Evolutionary conservation across 2,888 invertebrate species (phyloP).

Genomic region (Epistrophe grossulariae): DNA sequence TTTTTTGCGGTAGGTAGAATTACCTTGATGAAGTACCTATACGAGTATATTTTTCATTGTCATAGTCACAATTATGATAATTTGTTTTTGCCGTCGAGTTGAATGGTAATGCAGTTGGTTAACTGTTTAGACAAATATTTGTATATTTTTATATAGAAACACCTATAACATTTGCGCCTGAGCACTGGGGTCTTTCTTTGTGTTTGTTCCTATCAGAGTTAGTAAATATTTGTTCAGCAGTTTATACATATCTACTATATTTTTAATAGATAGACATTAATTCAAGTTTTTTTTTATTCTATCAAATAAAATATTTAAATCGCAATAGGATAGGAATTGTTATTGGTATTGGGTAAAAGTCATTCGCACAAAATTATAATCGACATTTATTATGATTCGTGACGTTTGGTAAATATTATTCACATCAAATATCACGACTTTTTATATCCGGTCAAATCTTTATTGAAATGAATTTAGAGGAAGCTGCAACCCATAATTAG

Average conservation of each 20-base stretch:
- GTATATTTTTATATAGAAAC: neutral
- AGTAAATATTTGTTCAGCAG: neutral
- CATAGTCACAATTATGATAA: neutral
- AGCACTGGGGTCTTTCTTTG: neutral
- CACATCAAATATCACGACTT: no score
- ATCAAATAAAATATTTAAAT: no score
- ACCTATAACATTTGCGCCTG: neutral
- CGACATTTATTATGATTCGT: neutral
- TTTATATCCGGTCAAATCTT: no score
- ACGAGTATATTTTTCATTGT: neutral
- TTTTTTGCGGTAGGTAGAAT: neutral
- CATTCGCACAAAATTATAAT: neutral
- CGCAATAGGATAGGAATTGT: no score
- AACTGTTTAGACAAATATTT: constrained; percentile 1
- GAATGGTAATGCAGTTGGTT: constrained; percentile 16
- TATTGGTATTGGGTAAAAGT: neutral
- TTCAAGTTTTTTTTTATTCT: no score
- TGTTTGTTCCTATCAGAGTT: neutral
- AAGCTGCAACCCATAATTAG: no score
- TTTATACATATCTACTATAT: neutral
- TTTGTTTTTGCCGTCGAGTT: neutral
- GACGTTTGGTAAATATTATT: no score
- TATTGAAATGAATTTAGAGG: no score
- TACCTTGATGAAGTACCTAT: constrained; percentile 6
- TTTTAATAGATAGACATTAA: no score